A percentile compares a stretch with the other conserved stretches of the same genome.
Evolutionary conservation across 2,113 vertebrate genomes (phyloP).

Genomic region (Neogobius melanostomus): DNA sequence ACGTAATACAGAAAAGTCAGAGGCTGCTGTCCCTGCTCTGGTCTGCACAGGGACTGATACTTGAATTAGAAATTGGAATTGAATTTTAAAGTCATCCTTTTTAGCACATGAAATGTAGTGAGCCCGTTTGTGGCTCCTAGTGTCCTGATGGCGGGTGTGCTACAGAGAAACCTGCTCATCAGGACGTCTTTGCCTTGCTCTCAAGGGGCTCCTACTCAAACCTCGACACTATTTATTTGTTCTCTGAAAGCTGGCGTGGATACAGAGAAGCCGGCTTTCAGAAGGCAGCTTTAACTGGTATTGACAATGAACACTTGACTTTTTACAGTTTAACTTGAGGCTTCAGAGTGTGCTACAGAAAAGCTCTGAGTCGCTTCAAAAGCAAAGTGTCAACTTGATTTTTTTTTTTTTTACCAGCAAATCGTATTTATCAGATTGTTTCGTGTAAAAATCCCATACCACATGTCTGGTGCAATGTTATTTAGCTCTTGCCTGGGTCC

Average conservation of each 20-base stretch:
- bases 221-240: slow-evolving; percentile 86
- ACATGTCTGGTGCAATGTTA: slow-evolving; percentile 40
- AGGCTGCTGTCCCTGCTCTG: slow-evolving; percentile 78
- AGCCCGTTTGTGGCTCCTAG: slow-evolving; percentile 59
- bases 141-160: slow-evolving; percentile 80
- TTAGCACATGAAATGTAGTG: slow-evolving; percentile 61
- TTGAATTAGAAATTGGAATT: slow-evolving; percentile 64
- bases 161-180: slow-evolving; percentile 87
- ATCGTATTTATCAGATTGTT: slow-evolving; percentile 54
- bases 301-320: slow-evolving; percentile 37
- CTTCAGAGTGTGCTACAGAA: slow-evolving; percentile 86
- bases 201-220: slow-evolving; percentile 74
- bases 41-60: slow-evolving; percentile 80
- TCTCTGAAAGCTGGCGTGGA: slow-evolving; percentile 84
- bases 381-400: slow-evolving; percentile 57
- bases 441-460: slow-evolving; percentile 34
- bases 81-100: slow-evolving; percentile 75
- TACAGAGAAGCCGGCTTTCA: slow-evolving; percentile 90
- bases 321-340: slow-evolving; percentile 80
- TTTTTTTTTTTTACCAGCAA: slow-evolving; percentile 42
- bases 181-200: slow-evolving; percentile 66
- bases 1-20: slow-evolving; percentile 84
- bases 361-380: slow-evolving; percentile 82
- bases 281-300: slow-evolving; percentile 82
- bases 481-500: slow-evolving; percentile 47